Percentiles rank a stretch among this genome's conserved stretches.
phyloP scores from a whole-genome alignment of 2,888 invertebrate species.

The Cremastinae sp. region DNA sequence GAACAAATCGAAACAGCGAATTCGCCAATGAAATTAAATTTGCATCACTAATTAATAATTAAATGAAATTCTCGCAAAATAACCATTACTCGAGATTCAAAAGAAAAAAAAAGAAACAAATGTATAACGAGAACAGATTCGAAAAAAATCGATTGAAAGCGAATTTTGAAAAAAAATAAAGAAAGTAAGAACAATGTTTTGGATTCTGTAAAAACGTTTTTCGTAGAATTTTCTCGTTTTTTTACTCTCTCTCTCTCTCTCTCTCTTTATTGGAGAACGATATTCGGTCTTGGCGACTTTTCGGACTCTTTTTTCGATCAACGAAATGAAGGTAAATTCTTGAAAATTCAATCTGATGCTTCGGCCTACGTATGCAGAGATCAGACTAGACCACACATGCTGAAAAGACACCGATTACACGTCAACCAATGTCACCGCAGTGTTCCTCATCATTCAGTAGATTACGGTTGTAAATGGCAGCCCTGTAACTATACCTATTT shows the following conservation, averaged over 20 bases:
- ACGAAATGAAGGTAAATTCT: slow-evolving; percentile 41
- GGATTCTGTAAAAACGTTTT: slow-evolving; percentile 19
- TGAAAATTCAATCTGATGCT: slow-evolving; percentile 65
- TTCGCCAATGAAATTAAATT: slow-evolving; percentile 17
- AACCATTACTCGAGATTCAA: no score
- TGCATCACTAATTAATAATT: background rate
- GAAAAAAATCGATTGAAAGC: slow-evolving; percentile 25
- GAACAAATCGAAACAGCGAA: slow-evolving; percentile 12
- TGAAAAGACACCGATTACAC: slow-evolving; percentile 91
- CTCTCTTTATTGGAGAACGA: slow-evolving; percentile 11
- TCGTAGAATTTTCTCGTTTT: no score
- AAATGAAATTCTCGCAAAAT: no score
- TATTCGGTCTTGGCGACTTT: slow-evolving; percentile 32
- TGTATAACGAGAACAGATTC: background rate
- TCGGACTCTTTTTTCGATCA: slow-evolving; percentile 44
- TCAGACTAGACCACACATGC: slow-evolving; percentile 87
- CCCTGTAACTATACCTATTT: slow-evolving; percentile 87
- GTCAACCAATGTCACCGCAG: slow-evolving; percentile 87
- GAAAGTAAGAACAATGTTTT: slow-evolving; percentile 4
- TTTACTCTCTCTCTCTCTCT: no score
- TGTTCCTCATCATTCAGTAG: slow-evolving; percentile 82
- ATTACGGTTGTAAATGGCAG: slow-evolving; percentile 86
- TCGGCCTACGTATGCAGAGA: slow-evolving; percentile 70
- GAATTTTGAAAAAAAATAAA: slow-evolving; percentile 2
- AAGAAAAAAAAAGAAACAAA: no score